These are phyloP conservation scores for Pluvialis apricaria DNA, from an alignment of 2,113 vertebrate species.

Conservation along the genomic window DNA sequence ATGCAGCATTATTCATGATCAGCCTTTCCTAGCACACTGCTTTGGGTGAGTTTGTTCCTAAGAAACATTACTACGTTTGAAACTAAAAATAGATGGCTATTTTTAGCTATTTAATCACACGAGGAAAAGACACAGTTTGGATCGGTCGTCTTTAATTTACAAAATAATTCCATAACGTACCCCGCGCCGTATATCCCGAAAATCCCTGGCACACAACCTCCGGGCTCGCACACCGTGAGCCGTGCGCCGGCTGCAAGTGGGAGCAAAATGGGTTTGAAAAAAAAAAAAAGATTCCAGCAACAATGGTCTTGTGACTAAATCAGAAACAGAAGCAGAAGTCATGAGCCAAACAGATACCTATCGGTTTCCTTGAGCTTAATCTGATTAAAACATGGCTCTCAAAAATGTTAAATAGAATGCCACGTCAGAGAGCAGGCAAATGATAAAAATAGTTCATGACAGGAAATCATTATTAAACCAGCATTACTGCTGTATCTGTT, in stretches of 20 bases:
- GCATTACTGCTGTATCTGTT: slow-evolving; percentile 72
- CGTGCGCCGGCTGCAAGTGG: slow-evolving; percentile 70
- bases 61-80: slow-evolving; percentile 40
- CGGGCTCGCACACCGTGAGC: slow-evolving; percentile 37
- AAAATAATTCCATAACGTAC: slow-evolving; percentile 32
- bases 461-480: slow-evolving; percentile 77
- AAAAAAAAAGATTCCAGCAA: slow-evolving; percentile 71
- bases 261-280: slow-evolving; percentile 65
- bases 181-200: neutral
- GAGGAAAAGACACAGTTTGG: slow-evolving; percentile 34
- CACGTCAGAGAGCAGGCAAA: slow-evolving; percentile 70
- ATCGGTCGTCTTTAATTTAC: slow-evolving; percentile 63
- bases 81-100: slow-evolving; percentile 66
- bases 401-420: slow-evolving; percentile 73
- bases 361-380: slow-evolving; percentile 80
- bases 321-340: slow-evolving; percentile 79
- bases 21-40: slow-evolving; percentile 17
- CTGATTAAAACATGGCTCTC: slow-evolving; percentile 79
- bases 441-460: slow-evolving; percentile 75
- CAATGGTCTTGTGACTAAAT: slow-evolving; percentile 81
- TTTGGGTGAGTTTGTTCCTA: slow-evolving; percentile 52
- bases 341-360: slow-evolving; percentile 79
- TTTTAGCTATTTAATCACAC: slow-evolving; percentile 60
- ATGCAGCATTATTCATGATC: neutral
- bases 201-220: slow-evolving; percentile 58